These are phyloP conservation scores for Lepilemur ruficaudatus DNA, from an alignment of 2,797 vertebrate genomes.

Conservation along the genomic window DNA sequence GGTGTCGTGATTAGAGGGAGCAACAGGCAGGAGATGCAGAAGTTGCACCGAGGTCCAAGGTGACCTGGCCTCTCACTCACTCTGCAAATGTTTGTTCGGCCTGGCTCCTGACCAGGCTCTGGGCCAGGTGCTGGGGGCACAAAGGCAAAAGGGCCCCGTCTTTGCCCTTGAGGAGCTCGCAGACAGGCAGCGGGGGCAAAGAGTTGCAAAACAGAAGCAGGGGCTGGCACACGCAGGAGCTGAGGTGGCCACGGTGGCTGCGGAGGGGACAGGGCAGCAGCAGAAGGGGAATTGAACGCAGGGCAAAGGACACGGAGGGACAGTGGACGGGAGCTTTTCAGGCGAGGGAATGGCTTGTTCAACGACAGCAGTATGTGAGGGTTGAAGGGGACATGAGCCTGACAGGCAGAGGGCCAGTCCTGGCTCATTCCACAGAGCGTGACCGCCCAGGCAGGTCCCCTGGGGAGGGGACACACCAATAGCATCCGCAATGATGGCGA, in stretches of 20 bases:
- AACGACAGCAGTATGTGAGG: too few relatives aligned
- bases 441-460: background rate
- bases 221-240: background rate
- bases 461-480: background rate
- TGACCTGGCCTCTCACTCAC: background rate
- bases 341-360: background rate
- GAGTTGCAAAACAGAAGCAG: background rate
- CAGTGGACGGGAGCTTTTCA: accelerated
- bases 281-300: background rate
- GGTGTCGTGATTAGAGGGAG: background rate
- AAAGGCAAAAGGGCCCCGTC: background rate
- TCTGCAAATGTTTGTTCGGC: background rate
- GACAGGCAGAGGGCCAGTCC: background rate
- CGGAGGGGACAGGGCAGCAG: background rate
- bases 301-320: too few relatives aligned
- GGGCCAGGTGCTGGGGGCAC: background rate
- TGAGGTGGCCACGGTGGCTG: background rate
- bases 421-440: background rate
- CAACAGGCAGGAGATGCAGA: background rate
- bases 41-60: background rate
- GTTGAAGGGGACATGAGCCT: background rate
- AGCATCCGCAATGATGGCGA: accelerated
- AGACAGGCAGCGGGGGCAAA: background rate
- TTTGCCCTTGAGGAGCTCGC: background rate
- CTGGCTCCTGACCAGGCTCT: background rate